Evolutionary conservation across 2,797 vertebrate genomes (phyloP).

Genomic region (Sylvilagus floridanus): DNA sequence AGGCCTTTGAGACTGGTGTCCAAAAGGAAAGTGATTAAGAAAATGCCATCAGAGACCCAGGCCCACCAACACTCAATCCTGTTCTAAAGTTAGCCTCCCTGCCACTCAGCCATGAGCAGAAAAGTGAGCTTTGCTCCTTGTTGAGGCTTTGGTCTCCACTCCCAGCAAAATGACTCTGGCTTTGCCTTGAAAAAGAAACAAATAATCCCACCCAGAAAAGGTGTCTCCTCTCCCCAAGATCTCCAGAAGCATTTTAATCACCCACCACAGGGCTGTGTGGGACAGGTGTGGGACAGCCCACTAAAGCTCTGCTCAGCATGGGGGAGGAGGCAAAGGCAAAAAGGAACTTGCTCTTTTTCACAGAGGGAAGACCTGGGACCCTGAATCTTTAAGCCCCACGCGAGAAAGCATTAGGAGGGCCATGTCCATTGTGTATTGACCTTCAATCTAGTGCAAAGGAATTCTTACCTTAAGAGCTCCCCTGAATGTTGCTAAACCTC

Average conservation of each 20-base stretch:
- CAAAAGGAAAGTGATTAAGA: background rate
- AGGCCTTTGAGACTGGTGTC: background rate
- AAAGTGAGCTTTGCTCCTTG: background rate
- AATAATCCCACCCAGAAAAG: background rate
- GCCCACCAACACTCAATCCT: background rate
- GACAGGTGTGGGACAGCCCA: too few relatives aligned
- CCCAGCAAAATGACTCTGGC: background rate
- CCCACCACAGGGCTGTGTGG: too few relatives aligned
- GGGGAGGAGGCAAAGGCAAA: background rate
- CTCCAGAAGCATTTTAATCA: background rate
- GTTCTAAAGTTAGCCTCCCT: background rate
- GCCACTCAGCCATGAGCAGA: background rate
- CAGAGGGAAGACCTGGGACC: background rate
- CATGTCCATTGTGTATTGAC: background rate
- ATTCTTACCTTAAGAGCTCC: background rate
- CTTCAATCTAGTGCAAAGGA: background rate
- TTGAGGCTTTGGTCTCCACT: background rate
- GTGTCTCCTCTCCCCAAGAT: background rate
- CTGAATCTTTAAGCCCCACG: background rate
- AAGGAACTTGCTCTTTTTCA: background rate
- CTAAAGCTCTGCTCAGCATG: background rate
- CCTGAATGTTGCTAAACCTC: background rate
- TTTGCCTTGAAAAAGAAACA: background rate
- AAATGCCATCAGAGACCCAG: background rate
- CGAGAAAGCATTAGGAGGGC: background rate